phyloP scores from a whole-genome alignment of 37 sponge, comb jelly and placozoan species.

The Aphrocallistes beatrix region DNA sequence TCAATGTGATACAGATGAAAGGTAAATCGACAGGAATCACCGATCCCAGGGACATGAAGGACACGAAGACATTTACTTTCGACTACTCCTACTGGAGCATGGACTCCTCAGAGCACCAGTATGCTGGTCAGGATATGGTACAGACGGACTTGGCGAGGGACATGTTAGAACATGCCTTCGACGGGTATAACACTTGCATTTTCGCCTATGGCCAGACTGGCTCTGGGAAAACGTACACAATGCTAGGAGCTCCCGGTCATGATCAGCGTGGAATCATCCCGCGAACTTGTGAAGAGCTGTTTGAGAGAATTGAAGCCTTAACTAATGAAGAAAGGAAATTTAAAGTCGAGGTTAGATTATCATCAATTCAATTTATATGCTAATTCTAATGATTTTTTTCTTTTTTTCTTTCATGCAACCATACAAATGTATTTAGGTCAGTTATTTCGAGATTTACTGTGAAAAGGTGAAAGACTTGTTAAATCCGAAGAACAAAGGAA shows the following conservation, averaged over 20 bases:
- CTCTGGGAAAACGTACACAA: constrained; percentile 49
- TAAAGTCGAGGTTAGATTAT: constrained; percentile 80
- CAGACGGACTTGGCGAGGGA: constrained; percentile 81
- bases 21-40: constrained; percentile 60
- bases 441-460: constrained; percentile 96
- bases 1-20: constrained; percentile 58
- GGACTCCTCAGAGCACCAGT: constrained; percentile 47
- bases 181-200: constrained; percentile 56
- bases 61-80: constrained; percentile 56
- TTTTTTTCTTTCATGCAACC: too few relatives aligned
- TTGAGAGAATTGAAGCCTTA: constrained; percentile 40
- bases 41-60: constrained; percentile 33
- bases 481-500: constrained; percentile 64
- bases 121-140: constrained; percentile 60
- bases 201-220: constrained; percentile 71
- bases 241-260: constrained; percentile 23
- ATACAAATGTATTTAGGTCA: constrained; percentile 60
- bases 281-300: constrained; percentile 85
- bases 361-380: too few relatives aligned
- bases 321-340: constrained; percentile 39
- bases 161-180: constrained; percentile 71
- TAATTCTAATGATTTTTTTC: background rate
- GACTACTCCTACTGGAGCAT: constrained; percentile 89
- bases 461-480: constrained; percentile 87
- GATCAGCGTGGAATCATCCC: constrained; percentile 82